A percentile compares a stretch with the other conserved stretches of the same genome.
Evolutionary conservation across 2,888 invertebrate species (phyloP).

Genomic region (Lepidocyrtoides sp.): DNA sequence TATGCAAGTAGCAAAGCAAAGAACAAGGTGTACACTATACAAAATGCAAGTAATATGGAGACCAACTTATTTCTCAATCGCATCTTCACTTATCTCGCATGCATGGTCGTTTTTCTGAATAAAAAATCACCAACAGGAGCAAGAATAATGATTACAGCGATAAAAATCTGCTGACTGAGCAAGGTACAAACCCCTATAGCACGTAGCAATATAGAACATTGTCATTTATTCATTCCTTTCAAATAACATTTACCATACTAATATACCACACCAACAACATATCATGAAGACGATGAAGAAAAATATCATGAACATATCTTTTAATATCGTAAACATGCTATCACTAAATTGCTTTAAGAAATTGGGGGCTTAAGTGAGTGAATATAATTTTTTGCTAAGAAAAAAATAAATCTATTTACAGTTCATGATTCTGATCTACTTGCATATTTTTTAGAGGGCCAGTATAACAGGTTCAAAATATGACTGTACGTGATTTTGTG

Average conservation of each 20-base stretch:
- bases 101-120: background rate
- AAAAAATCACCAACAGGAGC: constrained; percentile 9
- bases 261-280: background rate
- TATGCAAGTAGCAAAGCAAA: background rate
- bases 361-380: too few species aligned
- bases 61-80: too few species aligned
- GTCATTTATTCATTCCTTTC: background rate
- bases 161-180: constrained; percentile 56
- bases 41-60: too few species aligned
- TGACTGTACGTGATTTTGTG: background rate
- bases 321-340: background rate
- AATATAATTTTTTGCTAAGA: too few species aligned
- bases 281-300: background rate
- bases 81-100: background rate
- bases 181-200: constrained; percentile 9
- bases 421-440: too few species aligned
- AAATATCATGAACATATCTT: background rate
- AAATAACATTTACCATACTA: background rate
- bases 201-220: too few species aligned
- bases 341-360: background rate
- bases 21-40: background rate
- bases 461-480: too few species aligned
- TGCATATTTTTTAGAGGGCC: too few species aligned
- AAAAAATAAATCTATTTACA: too few species aligned
- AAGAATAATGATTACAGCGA: constrained; percentile 29